phyloP scores from a whole-genome alignment of 2,888 invertebrate species.

The Brachyopa scutellaris region DNA sequence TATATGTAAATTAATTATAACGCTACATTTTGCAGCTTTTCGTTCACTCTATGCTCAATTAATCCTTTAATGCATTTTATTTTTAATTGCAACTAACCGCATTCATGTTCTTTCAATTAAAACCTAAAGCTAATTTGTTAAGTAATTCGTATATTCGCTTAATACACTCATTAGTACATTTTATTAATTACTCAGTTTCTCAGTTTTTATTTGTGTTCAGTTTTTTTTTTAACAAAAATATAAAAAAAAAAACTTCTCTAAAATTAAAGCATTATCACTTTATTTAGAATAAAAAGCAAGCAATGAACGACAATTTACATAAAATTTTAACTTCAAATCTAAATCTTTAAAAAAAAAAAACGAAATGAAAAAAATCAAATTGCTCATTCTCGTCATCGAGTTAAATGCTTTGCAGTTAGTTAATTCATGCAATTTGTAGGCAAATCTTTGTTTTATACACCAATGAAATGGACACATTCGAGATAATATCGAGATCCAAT shows the following conservation, averaged over 20 bases:
- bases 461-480: conserved; percentile 34
- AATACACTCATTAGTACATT: not conserved
- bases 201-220: not conserved
- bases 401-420: conserved; percentile 25
- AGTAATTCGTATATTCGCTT: not conserved
- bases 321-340: conserved; percentile 22
- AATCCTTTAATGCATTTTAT: too few species aligned
- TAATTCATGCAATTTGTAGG: conserved; percentile 53
- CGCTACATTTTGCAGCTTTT: too few species aligned
- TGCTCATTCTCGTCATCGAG: not conserved
- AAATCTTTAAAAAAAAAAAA: conserved; percentile 2
- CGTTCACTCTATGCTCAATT: too few species aligned
- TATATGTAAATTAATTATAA: too few species aligned
- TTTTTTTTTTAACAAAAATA: too few species aligned
- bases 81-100: too few species aligned
- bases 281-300: conserved; percentile 17
- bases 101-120: too few species aligned
- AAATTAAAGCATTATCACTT: conserved; percentile 32
- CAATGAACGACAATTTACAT: conserved; percentile 25
- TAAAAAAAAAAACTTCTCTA: conserved; percentile 4
- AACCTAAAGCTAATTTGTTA: conserved; percentile 14
- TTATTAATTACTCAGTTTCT: not conserved
- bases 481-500: conserved; percentile 33
- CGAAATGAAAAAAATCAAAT: not conserved
- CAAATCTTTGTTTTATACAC: conserved; percentile 50